Base-by-base conservation (phyloP, 37 sponge, comb jelly and placozoan genomes). In the Theonella swinhoei region DNA sequence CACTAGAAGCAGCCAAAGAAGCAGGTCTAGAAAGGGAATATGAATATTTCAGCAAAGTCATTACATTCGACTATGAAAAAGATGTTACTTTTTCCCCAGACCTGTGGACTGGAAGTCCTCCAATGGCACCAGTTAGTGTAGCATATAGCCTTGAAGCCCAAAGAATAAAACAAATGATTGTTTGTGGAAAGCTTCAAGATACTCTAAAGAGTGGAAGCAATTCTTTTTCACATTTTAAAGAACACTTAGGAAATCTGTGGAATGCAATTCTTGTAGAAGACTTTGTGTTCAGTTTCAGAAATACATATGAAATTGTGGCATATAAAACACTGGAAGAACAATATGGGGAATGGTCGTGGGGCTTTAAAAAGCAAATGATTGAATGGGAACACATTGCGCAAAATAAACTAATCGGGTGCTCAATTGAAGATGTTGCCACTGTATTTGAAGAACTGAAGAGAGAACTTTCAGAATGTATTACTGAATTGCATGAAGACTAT, bases 261-360 rank as follows among this genome's bases (percentile, higher is more conserved):
- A 66, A 36, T 54, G 76, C 85, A 23, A 38, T 85, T 3, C 62
- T 85, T 29, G 68, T 77, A 8, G 85, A 85, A 67, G 76, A 85
- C 4, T 85, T 76, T 66, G 72, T 85, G 17, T 85, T 85, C 37
- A 85, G 78, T 28, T 85, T 76, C 61, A 64, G 43, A 38, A 85
- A 85, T 42, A 77, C 68, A 41, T 54, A 77, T 23, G 85, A 85
- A 67, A 36, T 77, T 29, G 67, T 38, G 42, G 77, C 70, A 9
- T 74, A 64, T 34, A 77, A 76, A 24, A 34, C 33, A 25, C 69
- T 85, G 8, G 85, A 85, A 7, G 63, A 37, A 25, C 67, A 67
- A 42, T 68, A 67, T 68, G 42, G 78, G 2, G 5, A 66, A 30
- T 85, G 85, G 85, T 66, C 69, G 9, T 85, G 78, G 70, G 3